Evolutionary conservation across 2,888 invertebrate genomes (phyloP).

Genomic region (Pemphredon lugubris): DNA sequence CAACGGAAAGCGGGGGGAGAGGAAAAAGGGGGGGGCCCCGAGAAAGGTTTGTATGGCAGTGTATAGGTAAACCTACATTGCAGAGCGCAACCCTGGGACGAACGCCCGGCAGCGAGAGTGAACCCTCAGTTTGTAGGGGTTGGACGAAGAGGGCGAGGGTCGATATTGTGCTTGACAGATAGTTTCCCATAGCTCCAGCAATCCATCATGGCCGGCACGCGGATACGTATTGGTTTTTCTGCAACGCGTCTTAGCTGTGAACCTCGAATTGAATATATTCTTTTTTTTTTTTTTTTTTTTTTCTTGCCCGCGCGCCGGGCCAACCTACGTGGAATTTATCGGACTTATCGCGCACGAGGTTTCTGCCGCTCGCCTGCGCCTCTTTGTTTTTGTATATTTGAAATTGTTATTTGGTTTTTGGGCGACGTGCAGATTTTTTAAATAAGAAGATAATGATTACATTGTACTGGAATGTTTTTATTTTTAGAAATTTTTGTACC

Average conservation of each 20-base stretch:
- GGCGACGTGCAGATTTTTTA: no score
- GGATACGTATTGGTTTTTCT: conserved; percentile 79
- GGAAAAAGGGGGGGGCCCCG: conserved; percentile 34
- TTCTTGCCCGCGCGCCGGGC: conserved; percentile 26
- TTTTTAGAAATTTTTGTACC: no score
- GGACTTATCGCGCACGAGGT: conserved; percentile 17
- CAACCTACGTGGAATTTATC: conserved; percentile 59
- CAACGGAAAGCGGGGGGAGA: conserved; percentile 35
- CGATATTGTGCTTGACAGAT: conserved; percentile 81
- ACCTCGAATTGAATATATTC: conserved; percentile 74
- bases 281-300: conserved; percentile 31
- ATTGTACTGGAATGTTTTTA: no score
- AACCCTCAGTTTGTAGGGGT: conserved; percentile 72
- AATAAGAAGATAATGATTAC: no score
- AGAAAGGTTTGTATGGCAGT: conserved; percentile 60
- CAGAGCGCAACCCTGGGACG: conserved; percentile 63
- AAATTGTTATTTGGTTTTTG: no score
- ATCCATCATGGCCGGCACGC: conserved; percentile 80
- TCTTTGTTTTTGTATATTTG: background rate
- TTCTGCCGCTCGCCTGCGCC: background rate
- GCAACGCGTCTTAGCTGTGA: conserved; percentile 74
- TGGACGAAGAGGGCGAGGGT: conserved; percentile 78
- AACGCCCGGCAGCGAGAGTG: conserved; percentile 62
- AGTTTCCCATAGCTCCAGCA: conserved; percentile 80
- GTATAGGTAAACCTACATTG: conserved; percentile 62